Evolutionary conservation across 2,113 vertebrate species (phyloP).

Genomic region (Dendropsophus ebraccatus): DNA sequence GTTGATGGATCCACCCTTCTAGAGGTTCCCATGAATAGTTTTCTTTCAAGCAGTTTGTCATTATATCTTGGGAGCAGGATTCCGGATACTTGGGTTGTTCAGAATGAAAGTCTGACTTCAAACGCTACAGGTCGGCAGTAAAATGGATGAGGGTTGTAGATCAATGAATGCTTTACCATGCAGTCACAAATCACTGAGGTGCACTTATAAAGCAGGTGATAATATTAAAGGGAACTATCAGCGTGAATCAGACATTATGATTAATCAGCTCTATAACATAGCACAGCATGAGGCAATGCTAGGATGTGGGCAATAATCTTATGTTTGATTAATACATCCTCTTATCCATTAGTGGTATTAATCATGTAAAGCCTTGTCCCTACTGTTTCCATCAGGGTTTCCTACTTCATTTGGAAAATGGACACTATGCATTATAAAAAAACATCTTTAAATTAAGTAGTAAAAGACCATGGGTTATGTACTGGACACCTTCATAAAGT

Average conservation of each 20-base stretch:
- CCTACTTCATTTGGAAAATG: neutral
- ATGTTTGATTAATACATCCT: constrained; percentile 18
- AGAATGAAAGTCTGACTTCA: constrained; percentile 2
- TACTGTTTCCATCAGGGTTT: neutral
- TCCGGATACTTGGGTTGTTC: neutral
- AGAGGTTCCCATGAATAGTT: constrained; percentile 4
- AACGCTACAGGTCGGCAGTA: neutral
- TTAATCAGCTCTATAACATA: constrained; percentile 23
- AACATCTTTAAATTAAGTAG: neutral
- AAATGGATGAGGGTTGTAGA: neutral
- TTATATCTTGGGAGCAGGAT: too few relatives aligned
- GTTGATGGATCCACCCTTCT: constrained; percentile 1
- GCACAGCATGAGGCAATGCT: constrained; percentile 18
- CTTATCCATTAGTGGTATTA: constrained; percentile 15
- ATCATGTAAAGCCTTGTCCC: constrained; percentile 2
- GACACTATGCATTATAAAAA: too few relatives aligned
- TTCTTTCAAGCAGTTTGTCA: constrained; percentile 17
- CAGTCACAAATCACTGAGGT: neutral
- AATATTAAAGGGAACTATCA: neutral
- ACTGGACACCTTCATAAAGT: neutral
- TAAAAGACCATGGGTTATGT: neutral
- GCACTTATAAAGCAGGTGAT: constrained; percentile 10
- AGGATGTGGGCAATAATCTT: neutral
- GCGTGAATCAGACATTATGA: constrained; percentile 14
- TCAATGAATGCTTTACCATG: neutral